Conservation (phyloP, 2,888 invertebrate species). For the Gari tellinella region DNA sequence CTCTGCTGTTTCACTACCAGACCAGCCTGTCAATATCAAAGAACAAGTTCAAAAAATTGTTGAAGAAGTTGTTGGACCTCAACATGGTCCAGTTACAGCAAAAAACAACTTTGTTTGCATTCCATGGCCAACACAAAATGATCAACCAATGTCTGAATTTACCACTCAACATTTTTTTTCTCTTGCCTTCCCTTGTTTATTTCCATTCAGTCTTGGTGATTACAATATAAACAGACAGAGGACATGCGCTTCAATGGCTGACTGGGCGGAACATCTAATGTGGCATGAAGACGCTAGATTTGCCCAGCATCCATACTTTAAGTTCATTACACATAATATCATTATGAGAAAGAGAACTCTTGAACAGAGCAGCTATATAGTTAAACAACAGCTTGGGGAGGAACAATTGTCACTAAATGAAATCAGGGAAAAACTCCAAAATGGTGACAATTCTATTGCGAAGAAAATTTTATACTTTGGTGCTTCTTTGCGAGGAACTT, state of each 20-base stretch:
- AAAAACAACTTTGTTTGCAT: conserved; percentile 27
- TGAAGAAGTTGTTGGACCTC: conserved; percentile 12
- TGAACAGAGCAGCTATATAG: conserved; percentile 28
- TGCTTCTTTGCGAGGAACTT: neutral
- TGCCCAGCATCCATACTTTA: conserved; percentile 26
- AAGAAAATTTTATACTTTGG: conserved; percentile 7
- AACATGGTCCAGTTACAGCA: too few species aligned
- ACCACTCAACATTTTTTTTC: conserved; percentile 21
- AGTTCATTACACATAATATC: conserved; percentile 21
- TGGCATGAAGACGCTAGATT: conserved; percentile 49
- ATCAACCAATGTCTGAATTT: conserved; percentile 50
- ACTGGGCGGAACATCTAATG: conserved; percentile 52
- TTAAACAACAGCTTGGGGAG: conserved; percentile 29
- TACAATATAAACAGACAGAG: conserved; percentile 29
- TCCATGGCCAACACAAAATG: conserved; percentile 47
- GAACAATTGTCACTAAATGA: conserved; percentile 16
- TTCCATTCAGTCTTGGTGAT: conserved; percentile 8
- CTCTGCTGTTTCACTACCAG: conserved; percentile 30
- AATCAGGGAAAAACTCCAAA: conserved; percentile 13
- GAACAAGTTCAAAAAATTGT: conserved; percentile 13
- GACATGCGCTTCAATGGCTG: conserved; percentile 39
- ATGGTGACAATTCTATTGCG: conserved; percentile 14
- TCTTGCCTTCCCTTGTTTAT: conserved; percentile 19
- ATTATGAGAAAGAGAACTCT: conserved; percentile 41
- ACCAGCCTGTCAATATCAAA: conserved; percentile 9